These are phyloP conservation scores for Borostomias antarcticus DNA, from an alignment of 2,797 vertebrate genomes.

Conservation along the genomic window DNA sequence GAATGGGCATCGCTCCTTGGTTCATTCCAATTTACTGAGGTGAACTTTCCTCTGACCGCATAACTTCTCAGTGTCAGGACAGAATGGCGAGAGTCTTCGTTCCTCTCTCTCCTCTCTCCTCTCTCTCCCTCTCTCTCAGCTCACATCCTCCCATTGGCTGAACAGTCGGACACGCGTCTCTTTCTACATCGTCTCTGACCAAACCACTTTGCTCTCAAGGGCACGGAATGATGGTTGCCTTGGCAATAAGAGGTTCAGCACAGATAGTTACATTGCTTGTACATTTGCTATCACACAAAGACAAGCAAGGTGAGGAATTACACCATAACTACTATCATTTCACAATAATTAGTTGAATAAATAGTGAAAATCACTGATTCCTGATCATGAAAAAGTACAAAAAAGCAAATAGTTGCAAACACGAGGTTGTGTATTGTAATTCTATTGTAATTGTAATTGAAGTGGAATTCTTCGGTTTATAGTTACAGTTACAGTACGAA, in stretches of 20 bases:
- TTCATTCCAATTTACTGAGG: conserved; percentile 29
- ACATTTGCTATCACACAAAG: too few relatives aligned
- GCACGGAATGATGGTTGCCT: background rate
- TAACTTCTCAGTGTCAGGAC: conserved; percentile 17
- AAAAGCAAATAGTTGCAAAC: background rate
- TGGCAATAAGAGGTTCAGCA: background rate
- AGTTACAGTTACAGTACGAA: conserved; percentile 16
- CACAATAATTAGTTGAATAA: background rate
- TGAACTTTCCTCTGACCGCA: conserved; percentile 37
- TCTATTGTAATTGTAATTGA: conserved; percentile 33
- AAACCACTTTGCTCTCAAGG: background rate
- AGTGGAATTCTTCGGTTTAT: conserved; percentile 33
- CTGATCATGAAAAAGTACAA: background rate
- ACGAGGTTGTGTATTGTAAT: background rate
- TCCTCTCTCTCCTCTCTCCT: conserved; percentile 8
- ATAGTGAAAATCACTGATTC: background rate
- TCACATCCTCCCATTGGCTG: conserved; percentile 16
- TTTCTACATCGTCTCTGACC: background rate
- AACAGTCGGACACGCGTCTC: background rate
- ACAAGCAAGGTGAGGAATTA: background rate
- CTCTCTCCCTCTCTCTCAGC: background rate
- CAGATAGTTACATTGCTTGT: too few relatives aligned
- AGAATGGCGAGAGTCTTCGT: conserved; percentile 26
- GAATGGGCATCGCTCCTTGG: conserved; percentile 26
- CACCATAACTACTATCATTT: background rate